These are phyloP conservation scores for Squalus acanthias DNA, from an alignment of 2,797 vertebrate species.

Conservation along the genomic window DNA sequence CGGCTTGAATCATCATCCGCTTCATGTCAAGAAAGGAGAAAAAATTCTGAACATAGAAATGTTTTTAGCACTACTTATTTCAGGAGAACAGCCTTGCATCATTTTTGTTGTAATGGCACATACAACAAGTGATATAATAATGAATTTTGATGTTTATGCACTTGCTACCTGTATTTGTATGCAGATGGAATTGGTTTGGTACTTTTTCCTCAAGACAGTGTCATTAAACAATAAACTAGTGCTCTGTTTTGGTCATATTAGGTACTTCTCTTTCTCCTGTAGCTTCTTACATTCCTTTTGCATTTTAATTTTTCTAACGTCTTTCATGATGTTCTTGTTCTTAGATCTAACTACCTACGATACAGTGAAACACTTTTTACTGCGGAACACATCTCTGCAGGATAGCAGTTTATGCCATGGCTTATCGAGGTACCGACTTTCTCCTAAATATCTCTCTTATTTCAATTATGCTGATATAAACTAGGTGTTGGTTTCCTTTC, in stretches of 20 bases:
- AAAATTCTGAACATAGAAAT: not conserved
- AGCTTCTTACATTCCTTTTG: not conserved
- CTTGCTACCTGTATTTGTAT: not conserved
- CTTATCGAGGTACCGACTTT: constrained; percentile 51
- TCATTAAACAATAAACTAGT: not conserved
- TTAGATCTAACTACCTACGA: constrained; percentile 75
- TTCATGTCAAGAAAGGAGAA: not conserved
- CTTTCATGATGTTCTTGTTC: constrained; percentile 26
- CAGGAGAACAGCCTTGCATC: not conserved
- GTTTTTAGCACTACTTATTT: not conserved
- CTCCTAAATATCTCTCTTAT: not conserved
- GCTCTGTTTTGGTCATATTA: not conserved
- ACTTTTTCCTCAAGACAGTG: not conserved
- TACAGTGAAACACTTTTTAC: constrained; percentile 70
- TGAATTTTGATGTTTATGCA: not conserved
- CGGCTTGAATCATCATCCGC: not conserved
- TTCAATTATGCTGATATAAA: not conserved
- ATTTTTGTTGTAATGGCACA: not conserved
- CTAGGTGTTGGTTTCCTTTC: not conserved
- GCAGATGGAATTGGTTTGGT: not conserved
- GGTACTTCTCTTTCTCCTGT: no score
- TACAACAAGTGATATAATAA: not conserved
- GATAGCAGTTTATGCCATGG: constrained; percentile 71
- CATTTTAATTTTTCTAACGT: not conserved
- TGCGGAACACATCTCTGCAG: constrained; percentile 62